phyloP scores from a whole-genome alignment of 2,888 invertebrate species.

The Oscheius sp. region DNA sequence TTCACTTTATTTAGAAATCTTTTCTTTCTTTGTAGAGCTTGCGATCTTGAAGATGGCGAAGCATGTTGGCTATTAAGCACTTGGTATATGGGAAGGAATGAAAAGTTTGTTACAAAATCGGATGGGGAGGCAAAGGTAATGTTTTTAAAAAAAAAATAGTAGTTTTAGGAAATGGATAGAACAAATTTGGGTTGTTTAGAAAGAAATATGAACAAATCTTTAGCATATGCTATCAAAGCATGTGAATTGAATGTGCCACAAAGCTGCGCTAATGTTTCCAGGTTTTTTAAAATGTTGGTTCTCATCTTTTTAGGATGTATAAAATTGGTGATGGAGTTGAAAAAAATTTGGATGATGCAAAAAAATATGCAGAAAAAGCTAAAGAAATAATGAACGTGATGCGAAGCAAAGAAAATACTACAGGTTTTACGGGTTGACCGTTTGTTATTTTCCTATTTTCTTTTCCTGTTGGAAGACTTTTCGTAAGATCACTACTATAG shows the following conservation, averaged over 20 bases:
- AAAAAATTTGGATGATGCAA: constrained; percentile 59
- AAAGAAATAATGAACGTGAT: constrained; percentile 54
- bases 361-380: constrained; percentile 57
- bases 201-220: constrained; percentile 78
- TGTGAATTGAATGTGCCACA: constrained; percentile 86
- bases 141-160: neutral
- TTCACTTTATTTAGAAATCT: neutral
- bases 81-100: constrained; percentile 66
- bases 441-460: no score
- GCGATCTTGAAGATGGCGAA: constrained; percentile 63
- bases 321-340: constrained; percentile 66
- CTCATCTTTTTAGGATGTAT: constrained; percentile 72
- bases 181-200: constrained; percentile 50
- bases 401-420: constrained; percentile 41
- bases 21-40: constrained; percentile 40
- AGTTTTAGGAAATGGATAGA: constrained; percentile 46
- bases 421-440: constrained; percentile 52
- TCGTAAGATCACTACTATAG: no score
- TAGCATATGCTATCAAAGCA: constrained; percentile 81
- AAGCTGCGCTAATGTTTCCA: constrained; percentile 87
- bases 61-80: constrained; percentile 66
- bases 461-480: no score
- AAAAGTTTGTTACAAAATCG: constrained; percentile 53
- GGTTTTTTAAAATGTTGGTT: constrained; percentile 33
- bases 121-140: constrained; percentile 46